Evolutionary conservation across 2,113 vertebrate species (phyloP).

Genomic region (Carlito syrichta): DNA sequence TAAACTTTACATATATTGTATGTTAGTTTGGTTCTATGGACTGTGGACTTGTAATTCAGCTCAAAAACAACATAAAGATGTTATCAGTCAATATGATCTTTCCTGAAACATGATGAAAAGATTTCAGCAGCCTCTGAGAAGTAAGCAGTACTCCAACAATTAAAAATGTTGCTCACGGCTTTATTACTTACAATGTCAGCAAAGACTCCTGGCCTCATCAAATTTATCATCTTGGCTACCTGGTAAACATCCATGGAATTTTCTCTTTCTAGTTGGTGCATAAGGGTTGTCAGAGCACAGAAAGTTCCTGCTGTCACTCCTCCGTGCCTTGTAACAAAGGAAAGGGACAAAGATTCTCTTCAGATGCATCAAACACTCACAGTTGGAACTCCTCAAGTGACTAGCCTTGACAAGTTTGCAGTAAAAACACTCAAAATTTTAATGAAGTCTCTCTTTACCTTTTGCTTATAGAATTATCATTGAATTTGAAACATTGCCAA

Average conservation of each 20-base stretch:
- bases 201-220: slow-evolving; percentile 95
- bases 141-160: neutral
- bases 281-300: slow-evolving; percentile 91
- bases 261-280: slow-evolving; percentile 91
- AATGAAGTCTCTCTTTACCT: neutral
- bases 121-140: neutral
- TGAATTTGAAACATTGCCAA: neutral
- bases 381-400: neutral
- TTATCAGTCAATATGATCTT: neutral
- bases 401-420: neutral
- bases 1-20: neutral
- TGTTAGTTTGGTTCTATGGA: neutral
- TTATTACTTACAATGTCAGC: slow-evolving; percentile 88
- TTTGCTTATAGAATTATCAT: neutral
- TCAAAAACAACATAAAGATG: neutral
- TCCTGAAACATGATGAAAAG: neutral
- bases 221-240: slow-evolving; percentile 92
- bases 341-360: slow-evolving; percentile 40
- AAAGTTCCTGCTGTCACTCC: slow-evolving; percentile 94
- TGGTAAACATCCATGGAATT: slow-evolving; percentile 93
- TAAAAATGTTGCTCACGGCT: neutral
- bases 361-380: neutral
- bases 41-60: neutral
- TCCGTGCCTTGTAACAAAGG: slow-evolving; percentile 85
- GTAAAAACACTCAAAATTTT: neutral